Conservation (phyloP, 1,140 invertebrate genomes). For the Orius laevigatus region DNA sequence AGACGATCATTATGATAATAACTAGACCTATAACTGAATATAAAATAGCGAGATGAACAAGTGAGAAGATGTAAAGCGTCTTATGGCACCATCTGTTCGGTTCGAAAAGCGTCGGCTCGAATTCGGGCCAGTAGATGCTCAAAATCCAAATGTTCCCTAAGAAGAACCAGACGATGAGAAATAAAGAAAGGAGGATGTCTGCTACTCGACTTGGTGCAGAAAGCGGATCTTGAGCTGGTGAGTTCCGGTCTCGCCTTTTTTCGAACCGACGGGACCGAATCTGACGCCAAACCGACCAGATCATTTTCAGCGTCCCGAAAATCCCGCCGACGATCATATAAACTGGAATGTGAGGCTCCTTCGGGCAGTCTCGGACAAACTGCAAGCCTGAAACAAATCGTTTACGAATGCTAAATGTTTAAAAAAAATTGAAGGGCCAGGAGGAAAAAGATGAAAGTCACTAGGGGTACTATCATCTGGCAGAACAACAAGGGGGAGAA, state of each 20-base stretch:
- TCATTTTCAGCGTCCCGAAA: constrained; percentile 50
- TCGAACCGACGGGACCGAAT: constrained; percentile 37
- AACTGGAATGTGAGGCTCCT: constrained; percentile 58
- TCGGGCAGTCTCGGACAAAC: constrained; percentile 58
- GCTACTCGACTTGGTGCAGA: constrained; percentile 27
- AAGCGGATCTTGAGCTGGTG: constrained; percentile 28
- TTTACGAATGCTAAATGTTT: neutral
- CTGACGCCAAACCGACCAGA: constrained; percentile 51
- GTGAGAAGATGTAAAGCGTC: constrained; percentile 57
- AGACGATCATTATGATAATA: constrained; percentile 37
- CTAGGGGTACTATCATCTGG: no score
- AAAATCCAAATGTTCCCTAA: constrained; percentile 69
- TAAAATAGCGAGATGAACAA: constrained; percentile 41
- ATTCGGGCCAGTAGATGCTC: constrained; percentile 55
- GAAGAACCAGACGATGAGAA: constrained; percentile 57
- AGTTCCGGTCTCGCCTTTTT: constrained; percentile 35
- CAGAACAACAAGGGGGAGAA: no score
- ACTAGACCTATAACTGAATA: constrained; percentile 41
- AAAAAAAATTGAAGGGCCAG: no score
- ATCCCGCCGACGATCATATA: constrained; percentile 69
- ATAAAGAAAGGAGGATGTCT: constrained; percentile 41
- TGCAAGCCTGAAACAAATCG: constrained; percentile 45
- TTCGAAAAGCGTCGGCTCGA: constrained; percentile 44
- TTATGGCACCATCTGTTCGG: constrained; percentile 59
- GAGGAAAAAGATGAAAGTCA: no score